A percentile compares a stretch with the other conserved stretches of the same genome.
These are phyloP conservation scores for Macrosiphum euphorbiae DNA, from an alignment of 2,888 invertebrate genomes.

Conservation along the genomic window DNA sequence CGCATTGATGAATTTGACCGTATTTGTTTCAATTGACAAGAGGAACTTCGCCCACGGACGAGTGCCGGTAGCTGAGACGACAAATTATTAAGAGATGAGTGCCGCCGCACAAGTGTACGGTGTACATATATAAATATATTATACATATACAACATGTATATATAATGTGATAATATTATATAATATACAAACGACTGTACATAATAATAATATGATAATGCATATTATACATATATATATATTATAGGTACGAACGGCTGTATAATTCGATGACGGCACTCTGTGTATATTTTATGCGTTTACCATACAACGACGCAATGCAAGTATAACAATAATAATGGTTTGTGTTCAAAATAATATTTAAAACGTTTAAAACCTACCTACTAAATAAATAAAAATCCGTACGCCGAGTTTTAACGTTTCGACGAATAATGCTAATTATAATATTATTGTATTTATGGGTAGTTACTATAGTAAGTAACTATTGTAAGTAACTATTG, in stretches of 20 bases:
- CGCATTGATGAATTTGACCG: slow-evolving; percentile 59
- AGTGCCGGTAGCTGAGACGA: slow-evolving; percentile 18
- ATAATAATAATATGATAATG: not conserved
- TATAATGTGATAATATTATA: slow-evolving; percentile 1
- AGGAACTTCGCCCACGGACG: slow-evolving; percentile 48
- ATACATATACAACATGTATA: not conserved
- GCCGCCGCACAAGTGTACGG: not conserved
- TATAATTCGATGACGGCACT: not conserved
- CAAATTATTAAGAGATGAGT: slow-evolving; percentile 9
- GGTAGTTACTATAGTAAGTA: not conserved
- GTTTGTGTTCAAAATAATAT: not conserved
- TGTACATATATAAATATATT: not conserved
- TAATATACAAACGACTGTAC: not conserved
- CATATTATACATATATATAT: not conserved
- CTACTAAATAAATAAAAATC: not conserved
- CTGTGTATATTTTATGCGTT: not conserved
- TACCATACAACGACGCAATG: not conserved
- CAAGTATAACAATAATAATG: not conserved
- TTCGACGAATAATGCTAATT: not conserved
- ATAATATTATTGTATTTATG: not conserved
- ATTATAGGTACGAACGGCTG: not conserved
- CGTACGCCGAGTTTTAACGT: not conserved
- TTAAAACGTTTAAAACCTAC: not conserved
- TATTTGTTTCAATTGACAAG: slow-evolving; percentile 55
- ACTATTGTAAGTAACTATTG: not conserved